Conservation (phyloP, 2,113 vertebrate species). For the Mobula hypostoma region DNA sequence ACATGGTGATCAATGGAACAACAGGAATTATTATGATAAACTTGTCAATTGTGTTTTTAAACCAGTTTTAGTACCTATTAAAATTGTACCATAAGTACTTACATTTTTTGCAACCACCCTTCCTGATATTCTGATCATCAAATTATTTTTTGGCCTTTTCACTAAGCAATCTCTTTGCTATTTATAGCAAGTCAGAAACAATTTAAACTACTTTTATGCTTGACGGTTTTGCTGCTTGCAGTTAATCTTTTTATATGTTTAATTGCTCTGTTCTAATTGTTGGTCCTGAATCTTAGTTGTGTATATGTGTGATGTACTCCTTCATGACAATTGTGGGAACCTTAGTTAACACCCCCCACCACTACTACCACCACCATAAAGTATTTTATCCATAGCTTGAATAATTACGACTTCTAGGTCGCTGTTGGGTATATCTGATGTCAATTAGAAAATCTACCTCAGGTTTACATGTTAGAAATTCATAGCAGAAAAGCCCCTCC, state of each 20-base stretch:
- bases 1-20: background rate
- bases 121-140: background rate
- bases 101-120: background rate
- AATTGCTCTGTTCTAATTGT: background rate
- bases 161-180: background rate
- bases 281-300: background rate
- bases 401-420: background rate
- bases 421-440: constrained; percentile 46
- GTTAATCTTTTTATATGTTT: background rate
- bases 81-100: background rate
- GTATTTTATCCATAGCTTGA: background rate
- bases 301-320: background rate
- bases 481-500: constrained; percentile 54
- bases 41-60: background rate
- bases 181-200: background rate
- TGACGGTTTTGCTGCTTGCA: background rate
- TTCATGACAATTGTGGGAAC: background rate
- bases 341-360: background rate
- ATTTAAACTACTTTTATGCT: background rate
- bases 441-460: constrained; percentile 55
- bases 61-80: background rate
- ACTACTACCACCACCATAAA: too few relatives aligned
- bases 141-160: background rate
- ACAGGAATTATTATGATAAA: background rate
- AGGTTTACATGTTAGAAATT: constrained; percentile 61